A percentile compares a stretch with the other conserved stretches of the same genome.
Conservation (phyloP, 2,888 invertebrate genomes). For the Vesta saturnalis region DNA sequence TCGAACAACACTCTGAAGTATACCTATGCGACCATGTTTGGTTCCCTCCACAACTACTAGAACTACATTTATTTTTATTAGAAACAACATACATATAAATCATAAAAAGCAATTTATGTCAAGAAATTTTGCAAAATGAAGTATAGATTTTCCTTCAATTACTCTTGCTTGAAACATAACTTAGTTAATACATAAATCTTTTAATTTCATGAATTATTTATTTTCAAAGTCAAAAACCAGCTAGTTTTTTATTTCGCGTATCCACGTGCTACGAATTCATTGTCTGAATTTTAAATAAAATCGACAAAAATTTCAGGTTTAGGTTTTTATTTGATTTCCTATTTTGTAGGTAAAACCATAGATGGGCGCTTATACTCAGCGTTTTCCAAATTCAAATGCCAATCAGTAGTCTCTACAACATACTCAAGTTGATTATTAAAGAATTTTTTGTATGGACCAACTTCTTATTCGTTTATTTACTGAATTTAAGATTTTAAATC, state of each 20-base stretch:
- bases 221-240: conserved; percentile 51
- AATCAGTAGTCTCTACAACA: conserved; percentile 46
- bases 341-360: conserved; percentile 53
- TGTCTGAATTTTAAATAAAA: conserved; percentile 47
- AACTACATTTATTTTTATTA: conserved; percentile 25
- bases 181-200: conserved; percentile 33
- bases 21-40: conserved; percentile 27
- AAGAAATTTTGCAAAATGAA: conserved; percentile 5
- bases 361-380: conserved; percentile 54
- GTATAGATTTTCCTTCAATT: conserved; percentile 19
- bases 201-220: conserved; percentile 53
- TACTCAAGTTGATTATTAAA: conserved; percentile 24
- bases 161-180: conserved; percentile 17
- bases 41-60: conserved; percentile 16
- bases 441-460: conserved; percentile 1
- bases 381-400: conserved; percentile 57
- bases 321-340: conserved; percentile 48
- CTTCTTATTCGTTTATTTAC: too few species aligned
- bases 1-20: conserved; percentile 30
- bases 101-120: conserved; percentile 17
- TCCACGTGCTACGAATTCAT: conserved; percentile 44
- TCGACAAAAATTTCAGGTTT: conserved; percentile 44
- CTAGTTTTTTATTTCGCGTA: conserved; percentile 48
- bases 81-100: conserved; percentile 15
- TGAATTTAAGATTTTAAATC: too few species aligned